Base-by-base conservation (phyloP, 2,888 invertebrate species). In the Keiferia lycopersicella region DNA sequence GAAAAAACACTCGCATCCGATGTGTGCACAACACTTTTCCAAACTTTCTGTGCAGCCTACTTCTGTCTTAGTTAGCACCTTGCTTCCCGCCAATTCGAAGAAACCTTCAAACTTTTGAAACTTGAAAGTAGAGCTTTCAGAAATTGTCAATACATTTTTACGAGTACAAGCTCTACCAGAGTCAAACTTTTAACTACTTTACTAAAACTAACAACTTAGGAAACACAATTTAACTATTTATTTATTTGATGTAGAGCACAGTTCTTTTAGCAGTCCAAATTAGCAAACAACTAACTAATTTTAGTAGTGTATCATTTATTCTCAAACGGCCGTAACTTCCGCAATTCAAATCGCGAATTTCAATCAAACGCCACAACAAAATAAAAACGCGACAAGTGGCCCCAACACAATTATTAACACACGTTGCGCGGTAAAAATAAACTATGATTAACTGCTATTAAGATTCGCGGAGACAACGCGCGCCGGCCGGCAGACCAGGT, bases 381-480 rank as follows among this genome's bases (percentile, higher is more conserved):
- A 85, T 84, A 84, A 85, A 86, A 82, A 77, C 81, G 78, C 81
- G 80, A 80, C 83, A 83, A 86, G 83, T 79, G 88, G 86, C 86
- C 83, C 85, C 86, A 79, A 81, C 83, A 88, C 87, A 80, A 81
- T 88, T 87, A 87, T 87, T 86, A 88, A 86, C 88, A 89, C 90
- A 88, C 89, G 89, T 88, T 87, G 83, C 83, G 84, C 85, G 88
- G 83, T 85, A 91, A 90, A 90, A 91, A 91, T 91, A 91, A 91
- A 91, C 90, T 89, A 89, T 90, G 91, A 91, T 91, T 88, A 90
- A 89, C 86, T 82, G 80, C 85, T 82, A 86, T 88, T 88, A 87
- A 89, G 88, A 90, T 88, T 88, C 86, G 90, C 91, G 85, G 83
- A 89, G 90, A 90, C 86, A 51, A 85, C 81, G 74, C 78, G 78